Evolutionary conservation across 2,113 vertebrate species (phyloP), one percentile per base, ranked within the genome.

Genomic region (Chlorodrepanis virens): DNA sequence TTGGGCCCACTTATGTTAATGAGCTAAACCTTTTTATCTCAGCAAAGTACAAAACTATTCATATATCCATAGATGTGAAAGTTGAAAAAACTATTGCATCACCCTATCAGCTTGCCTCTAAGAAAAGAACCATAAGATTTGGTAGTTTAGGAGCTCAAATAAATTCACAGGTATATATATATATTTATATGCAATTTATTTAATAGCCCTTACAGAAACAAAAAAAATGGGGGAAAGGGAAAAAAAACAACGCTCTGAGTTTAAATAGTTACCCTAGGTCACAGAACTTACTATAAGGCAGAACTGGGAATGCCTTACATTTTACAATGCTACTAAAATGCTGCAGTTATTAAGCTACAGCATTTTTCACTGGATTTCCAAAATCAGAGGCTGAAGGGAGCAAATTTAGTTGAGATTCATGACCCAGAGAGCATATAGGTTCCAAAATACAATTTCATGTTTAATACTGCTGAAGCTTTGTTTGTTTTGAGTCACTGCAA

Each of bases 191-290:
- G 40, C 14, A 42, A 42, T 42, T 15, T 15, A 15, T 61, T 15
- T 17, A 35, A 28, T n/a, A 50, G 28, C 11, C 2, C 13, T 70
- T 42, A 57, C 33, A 57, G 5, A 12, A 10, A 35, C 3, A 4
- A 61, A 44, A 56, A 25, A 47, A 47, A 24, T 2, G 2, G 2
- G 2, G 12, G 2, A 4, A 15, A 5, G 6, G n/a, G 11, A 5
- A 31, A 50, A 53, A 39, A 22, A 8, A 2, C 5, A 35, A 14
- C 5, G n/a, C 37, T 68, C 12, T 21, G 9, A 53, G 4, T 68
- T 68, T 54, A 67, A 88, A 49, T 12, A 72, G 14, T 37, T 70
- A 21, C 6, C 14, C 4, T 61, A 74, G 10, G 17, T 86, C 14
- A 45, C 45, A 67, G 42, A 78, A 18, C 22, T 39, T 70, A 31